Percentiles rank a stretch among this genome's conserved stretches.
Conservation (phyloP, 1,140 invertebrate genomes). For the Pseudomyrmex dendroicus region DNA sequence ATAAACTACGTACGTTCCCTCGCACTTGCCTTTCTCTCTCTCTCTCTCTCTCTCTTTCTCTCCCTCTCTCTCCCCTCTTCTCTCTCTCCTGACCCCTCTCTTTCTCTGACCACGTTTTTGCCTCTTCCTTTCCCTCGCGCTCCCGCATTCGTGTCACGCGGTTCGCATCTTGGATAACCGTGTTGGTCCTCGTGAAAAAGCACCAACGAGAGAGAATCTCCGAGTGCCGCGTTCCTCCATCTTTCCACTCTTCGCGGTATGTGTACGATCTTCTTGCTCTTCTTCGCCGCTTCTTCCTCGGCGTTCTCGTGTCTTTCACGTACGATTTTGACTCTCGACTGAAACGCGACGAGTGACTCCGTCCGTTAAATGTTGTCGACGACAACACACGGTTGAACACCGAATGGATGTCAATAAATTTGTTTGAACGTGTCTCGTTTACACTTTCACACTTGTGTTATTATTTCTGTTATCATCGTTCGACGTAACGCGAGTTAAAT, state of each 20-base stretch:
- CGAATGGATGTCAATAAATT: slow-evolving; percentile 73
- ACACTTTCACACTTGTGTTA: background rate
- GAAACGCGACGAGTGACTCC: slow-evolving; percentile 2
- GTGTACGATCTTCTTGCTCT: background rate
- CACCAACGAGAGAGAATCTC: slow-evolving; percentile 57
- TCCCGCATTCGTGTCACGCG: slow-evolving; percentile 79
- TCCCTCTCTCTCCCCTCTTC: slow-evolving; percentile 20
- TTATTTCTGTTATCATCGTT: slow-evolving; percentile 4
- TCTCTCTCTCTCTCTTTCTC: slow-evolving; percentile 20
- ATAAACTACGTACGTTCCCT: slow-evolving; percentile 27
- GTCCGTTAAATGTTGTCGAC: slow-evolving; percentile 55
- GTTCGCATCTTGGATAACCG: slow-evolving; percentile 72
- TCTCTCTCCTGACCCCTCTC: slow-evolving; percentile 46
- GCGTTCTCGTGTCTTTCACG: background rate
- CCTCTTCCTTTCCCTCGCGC: slow-evolving; percentile 74
- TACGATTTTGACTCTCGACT: slow-evolving; percentile 8
- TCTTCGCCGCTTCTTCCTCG: background rate
- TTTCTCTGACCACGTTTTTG: slow-evolving; percentile 40
- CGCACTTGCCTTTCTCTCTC: slow-evolving; percentile 23
- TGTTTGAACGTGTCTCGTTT: slow-evolving; percentile 1
- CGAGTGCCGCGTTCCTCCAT: slow-evolving; percentile 60
- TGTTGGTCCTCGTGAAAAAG: slow-evolving; percentile 67
- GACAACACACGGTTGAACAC: slow-evolving; percentile 38
- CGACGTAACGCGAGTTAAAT: background rate
- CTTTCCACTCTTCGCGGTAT: slow-evolving; percentile 37